Evolutionary conservation across 2,797 vertebrate genomes (phyloP), one percentile per base, ranked within the genome.

Genomic region (Schizopygopsis malacanthus): DNA sequence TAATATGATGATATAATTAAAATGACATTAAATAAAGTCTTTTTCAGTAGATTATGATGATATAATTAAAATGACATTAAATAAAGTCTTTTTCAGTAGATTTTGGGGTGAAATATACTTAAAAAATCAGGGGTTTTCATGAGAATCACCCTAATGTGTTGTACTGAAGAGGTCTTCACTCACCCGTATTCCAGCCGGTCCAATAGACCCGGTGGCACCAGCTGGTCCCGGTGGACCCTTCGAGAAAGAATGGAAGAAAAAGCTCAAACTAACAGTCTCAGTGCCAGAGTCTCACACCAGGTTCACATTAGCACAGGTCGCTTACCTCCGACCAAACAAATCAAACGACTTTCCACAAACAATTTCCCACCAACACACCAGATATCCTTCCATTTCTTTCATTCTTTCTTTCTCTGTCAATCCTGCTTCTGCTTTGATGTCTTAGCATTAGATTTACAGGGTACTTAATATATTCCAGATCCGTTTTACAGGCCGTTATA

Each of bases 171-270:
- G 28, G 28, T 33, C 12, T 39, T 63, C 81, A 90, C 96, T 96
- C 93, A 99, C 98, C 95, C 97, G 95, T 79, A 96, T 94, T 88
- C 98, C 98, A 85, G 97, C 95, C 72, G 96, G 93, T 93, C 98
- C 98, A 79, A 96, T 90, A 63, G 97, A 95, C 52, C 98, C 98
- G 13, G 91, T 88, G 18, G 95, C 88, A 63, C 98, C 98, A 20
- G 96, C 79, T 79, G 97, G 91, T 37, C 98, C 98, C 71, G 95
- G 94, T 0, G 95, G 93, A 89, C 98, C 98, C 98, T 99, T 90
- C 11, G 65, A 81, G 41, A 73, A 71, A 80, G 70, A 67, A 54
- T 7, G 56, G 25, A 50, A 84, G 41, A 18, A 86, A 59, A 88
- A 41, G 61, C 25, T 63, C 63, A 82, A 85, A 56, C 83, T 84